These are phyloP conservation scores for Tuta absoluta DNA, from an alignment of 2,888 invertebrate species.

Conservation along the genomic window DNA sequence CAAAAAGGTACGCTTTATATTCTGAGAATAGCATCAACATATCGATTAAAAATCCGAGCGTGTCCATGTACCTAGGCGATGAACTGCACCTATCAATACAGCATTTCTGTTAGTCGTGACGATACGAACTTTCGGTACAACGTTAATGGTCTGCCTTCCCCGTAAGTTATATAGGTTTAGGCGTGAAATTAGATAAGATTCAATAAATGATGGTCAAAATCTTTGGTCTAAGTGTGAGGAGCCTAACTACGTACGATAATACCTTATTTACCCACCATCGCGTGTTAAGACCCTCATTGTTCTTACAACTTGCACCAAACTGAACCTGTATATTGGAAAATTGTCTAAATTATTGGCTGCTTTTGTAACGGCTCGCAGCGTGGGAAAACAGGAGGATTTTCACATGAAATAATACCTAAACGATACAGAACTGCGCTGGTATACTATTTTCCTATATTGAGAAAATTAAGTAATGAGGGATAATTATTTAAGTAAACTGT, in stretches of 20 bases:
- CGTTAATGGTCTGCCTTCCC: no score
- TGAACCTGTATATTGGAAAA: constrained; percentile 73
- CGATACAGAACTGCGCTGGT: constrained; percentile 34
- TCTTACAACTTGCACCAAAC: constrained; percentile 45
- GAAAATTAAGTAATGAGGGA: constrained; percentile 17
- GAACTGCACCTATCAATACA: no score
- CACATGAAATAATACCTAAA: constrained; percentile 56
- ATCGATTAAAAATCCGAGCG: no score
- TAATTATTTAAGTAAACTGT: not conserved
- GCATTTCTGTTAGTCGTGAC: no score
- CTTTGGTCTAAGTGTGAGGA: no score
- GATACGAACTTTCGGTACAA: no score
- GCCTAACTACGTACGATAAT: no score
- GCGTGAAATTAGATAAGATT: no score
- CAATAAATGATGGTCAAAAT: no score
- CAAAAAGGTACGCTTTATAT: not conserved
- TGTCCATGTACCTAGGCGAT: no score
- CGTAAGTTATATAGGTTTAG: no score
- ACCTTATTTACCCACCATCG: not conserved
- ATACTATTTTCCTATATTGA: constrained; percentile 32
- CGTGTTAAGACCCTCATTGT: constrained; percentile 16
- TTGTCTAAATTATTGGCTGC: constrained; percentile 78
- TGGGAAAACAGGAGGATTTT: constrained; percentile 75
- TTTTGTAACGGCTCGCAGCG: constrained; percentile 65
- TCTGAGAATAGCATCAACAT: no score